phyloP scores from a whole-genome alignment of 2,113 vertebrate species.

The Apistogramma diplotaenia region DNA sequence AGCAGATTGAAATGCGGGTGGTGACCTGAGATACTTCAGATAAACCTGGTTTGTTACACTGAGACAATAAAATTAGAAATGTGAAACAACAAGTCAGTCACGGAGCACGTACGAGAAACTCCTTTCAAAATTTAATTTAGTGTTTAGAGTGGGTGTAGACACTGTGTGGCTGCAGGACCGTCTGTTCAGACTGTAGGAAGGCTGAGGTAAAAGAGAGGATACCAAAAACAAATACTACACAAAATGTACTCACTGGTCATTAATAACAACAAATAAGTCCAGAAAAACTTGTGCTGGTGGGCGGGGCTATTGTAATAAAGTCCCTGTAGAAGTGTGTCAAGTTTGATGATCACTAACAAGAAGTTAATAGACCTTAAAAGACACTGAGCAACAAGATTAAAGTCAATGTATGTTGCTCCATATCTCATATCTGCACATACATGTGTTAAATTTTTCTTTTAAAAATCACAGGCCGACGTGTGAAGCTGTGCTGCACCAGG shows the following conservation, averaged over 20 bases:
- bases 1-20: background rate
- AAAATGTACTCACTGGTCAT: background rate
- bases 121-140: background rate
- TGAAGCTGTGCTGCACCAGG: background rate
- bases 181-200: background rate
- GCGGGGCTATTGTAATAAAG: too few species aligned
- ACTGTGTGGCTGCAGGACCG: background rate
- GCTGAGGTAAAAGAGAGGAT: background rate
- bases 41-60: background rate
- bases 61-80: conserved; percentile 9
- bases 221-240: background rate
- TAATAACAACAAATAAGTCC: too few species aligned
- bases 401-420: too few species aligned
- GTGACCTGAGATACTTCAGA: conserved; percentile 44
- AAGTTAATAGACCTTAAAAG: too few species aligned
- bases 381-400: too few species aligned
- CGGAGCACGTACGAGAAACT: background rate
- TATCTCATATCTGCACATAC: too few species aligned
- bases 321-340: too few species aligned
- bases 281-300: too few species aligned
- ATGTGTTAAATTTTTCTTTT: too few species aligned
- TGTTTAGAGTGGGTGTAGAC: background rate
- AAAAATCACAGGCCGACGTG: too few species aligned
- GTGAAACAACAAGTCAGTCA: background rate
- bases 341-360: too few species aligned